A percentile compares a stretch with the other conserved stretches of the same genome.
phyloP scores from a whole-genome alignment of 1,140 invertebrate genomes.

The Brachionus paranguensis region DNA sequence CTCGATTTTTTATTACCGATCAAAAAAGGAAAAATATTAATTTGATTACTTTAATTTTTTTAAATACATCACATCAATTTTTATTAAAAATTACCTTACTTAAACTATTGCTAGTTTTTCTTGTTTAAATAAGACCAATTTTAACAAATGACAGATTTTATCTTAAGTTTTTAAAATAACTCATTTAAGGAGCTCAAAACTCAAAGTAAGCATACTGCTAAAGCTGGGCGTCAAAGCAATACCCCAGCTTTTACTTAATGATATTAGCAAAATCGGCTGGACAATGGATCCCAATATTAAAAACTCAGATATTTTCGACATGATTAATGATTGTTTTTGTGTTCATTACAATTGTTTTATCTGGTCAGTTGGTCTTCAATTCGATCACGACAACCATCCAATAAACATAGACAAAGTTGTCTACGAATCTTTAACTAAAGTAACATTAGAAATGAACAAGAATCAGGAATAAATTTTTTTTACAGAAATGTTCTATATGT shows the following conservation, averaged over 20 bases:
- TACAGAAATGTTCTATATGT: slow-evolving; percentile 17
- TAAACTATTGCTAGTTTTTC: too few relatives aligned
- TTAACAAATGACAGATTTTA: too few relatives aligned
- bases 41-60: too few relatives aligned
- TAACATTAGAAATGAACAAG: background rate
- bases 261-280: slow-evolving; percentile 23
- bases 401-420: slow-evolving; percentile 8
- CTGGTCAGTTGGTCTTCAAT: background rate
- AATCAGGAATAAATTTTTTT: background rate
- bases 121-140: too few relatives aligned
- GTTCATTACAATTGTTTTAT: slow-evolving; percentile 25
- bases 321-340: background rate
- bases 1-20: too few relatives aligned
- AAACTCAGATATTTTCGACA: background rate
- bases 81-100: too few relatives aligned
- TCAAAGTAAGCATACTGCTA: background rate
- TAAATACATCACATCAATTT: too few relatives aligned
- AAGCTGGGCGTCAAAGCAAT: slow-evolving; percentile 16
- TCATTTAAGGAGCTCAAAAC: background rate
- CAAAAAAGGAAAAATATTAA: too few relatives aligned
- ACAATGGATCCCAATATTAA: slow-evolving; percentile 9
- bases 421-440: slow-evolving; percentile 9
- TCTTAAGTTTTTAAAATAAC: too few relatives aligned
- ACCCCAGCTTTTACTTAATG: background rate
- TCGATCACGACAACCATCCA: background rate